Percentiles rank a stretch among this genome's conserved stretches.
phyloP scores from a whole-genome alignment of 2,113 vertebrate species.

The Corythaeola cristata region DNA sequence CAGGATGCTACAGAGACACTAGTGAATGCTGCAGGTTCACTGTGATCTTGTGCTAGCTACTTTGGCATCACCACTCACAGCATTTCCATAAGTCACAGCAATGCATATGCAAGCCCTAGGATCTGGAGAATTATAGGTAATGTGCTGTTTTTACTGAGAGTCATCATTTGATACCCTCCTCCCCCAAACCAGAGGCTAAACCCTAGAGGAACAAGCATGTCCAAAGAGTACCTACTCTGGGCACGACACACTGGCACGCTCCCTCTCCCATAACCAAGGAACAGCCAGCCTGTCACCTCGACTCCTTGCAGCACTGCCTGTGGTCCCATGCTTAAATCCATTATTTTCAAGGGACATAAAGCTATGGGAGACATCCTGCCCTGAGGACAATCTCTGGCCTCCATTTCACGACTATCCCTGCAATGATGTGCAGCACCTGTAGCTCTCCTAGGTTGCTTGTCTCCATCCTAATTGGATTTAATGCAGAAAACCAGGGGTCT shows the following conservation, averaged over 20 bases:
- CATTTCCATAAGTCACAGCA: neutral
- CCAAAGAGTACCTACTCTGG: neutral
- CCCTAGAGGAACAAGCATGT: neutral
- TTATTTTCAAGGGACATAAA: neutral
- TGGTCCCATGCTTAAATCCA: neutral
- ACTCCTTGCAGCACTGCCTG: neutral
- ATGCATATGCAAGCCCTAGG: fast-evolving
- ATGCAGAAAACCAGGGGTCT: neutral
- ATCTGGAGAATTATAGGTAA: neutral
- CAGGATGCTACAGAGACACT: neutral
- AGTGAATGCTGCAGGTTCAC: neutral
- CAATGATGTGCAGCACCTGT: fast-evolving
- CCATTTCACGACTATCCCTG: neutral
- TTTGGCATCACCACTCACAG: neutral
- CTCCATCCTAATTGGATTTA: neutral
- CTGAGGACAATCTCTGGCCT: neutral
- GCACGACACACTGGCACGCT: neutral
- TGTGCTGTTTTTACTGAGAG: neutral
- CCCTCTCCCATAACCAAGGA: neutral
- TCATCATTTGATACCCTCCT: neutral
- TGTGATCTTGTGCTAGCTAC: neutral
- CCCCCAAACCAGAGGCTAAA: neutral
- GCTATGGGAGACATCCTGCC: neutral
- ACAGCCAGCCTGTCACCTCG: fast-evolving
- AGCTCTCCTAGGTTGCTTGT: neutral